Evolutionary conservation across 2,113 vertebrate genomes (phyloP), one percentile per base, ranked within the genome.

Genomic region (Elanoides forficatus): DNA sequence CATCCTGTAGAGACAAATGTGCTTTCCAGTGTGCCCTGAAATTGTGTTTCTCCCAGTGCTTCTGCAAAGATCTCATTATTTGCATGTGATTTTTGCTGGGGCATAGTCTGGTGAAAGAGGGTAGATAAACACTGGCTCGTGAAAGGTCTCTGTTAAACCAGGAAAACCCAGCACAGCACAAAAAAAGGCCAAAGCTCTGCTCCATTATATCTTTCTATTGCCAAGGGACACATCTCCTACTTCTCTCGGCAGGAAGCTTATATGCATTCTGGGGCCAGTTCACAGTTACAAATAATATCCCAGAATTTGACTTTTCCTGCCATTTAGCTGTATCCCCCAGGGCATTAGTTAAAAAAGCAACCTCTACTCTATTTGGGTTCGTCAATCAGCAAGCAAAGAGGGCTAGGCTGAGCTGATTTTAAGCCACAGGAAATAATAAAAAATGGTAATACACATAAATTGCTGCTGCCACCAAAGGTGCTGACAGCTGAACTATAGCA

Each of bases 361-460:
- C 34, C n/a, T 79, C 55, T 55, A 9, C 47, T 75, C 67, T 47
- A 50, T 82, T 63, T 66, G 71, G 21, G 55, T 80, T 90, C 11
- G 2, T 26, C 5, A 5, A 36, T 66, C 85, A 89, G 65, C 47
- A 84, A 58, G 80, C 17, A 56, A 65, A 75, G 59, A 92, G 32
- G 43, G 6, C 36, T 8, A 56, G 66, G 20, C n/a, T 92, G 70
- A 76, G 74, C 53, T 72, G 70, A 60, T 68, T 93, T 81, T 63
- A 81, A 88, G 27, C 60, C 48, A 82, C 18, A 34, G 74, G 86
- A 87, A 95, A 94, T 58, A 79, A 80, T 63, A 65, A 75, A 79
- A 86, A 94, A 48, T 26, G 29, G 40, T 27, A 93, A 82, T 30
- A 52, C 15, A 25, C 38, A 65, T 18, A 22, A 94, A 88, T 16